These are phyloP conservation scores for Strigamia maritima DNA, from an alignment of 2,888 invertebrate genomes.

Conservation along the genomic window DNA sequence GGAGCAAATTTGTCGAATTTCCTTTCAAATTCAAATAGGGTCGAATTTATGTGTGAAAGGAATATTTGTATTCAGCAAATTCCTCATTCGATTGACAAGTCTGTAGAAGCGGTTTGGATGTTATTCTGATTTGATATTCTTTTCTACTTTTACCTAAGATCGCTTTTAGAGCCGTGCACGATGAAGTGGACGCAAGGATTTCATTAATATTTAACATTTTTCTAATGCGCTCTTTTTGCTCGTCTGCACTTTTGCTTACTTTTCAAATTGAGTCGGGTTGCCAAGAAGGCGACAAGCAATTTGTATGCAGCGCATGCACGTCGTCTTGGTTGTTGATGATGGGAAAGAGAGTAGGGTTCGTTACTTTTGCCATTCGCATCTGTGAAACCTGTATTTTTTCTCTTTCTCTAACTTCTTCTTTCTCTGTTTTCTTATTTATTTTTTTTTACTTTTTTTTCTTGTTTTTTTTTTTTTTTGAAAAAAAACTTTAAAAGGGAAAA, in stretches of 20 bases:
- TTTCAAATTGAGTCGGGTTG: constrained; percentile 18
- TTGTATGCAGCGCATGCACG: neutral
- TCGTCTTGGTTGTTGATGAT: constrained; percentile 4
- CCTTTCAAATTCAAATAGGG: neutral
- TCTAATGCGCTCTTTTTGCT: constrained; percentile 1
- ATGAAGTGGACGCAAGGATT: neutral
- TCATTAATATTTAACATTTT: constrained; percentile 19
- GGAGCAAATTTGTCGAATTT: neutral
- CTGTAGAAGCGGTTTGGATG: neutral
- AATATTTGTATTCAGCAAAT: constrained; percentile 15
- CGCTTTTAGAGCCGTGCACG: neutral
- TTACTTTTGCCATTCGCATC: neutral
- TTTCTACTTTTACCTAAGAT: neutral
- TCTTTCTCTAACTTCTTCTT: neutral
- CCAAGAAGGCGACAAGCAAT: neutral
- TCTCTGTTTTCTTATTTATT: neutral
- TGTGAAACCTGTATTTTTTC: neutral
- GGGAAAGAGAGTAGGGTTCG: neutral
- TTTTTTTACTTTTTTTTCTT: neutral
- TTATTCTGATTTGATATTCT: neutral
- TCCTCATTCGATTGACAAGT: neutral
- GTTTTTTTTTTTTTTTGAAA: neutral
- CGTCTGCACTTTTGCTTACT: constrained; percentile 14
- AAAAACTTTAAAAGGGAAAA: neutral
- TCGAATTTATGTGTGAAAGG: constrained; percentile 1